Percentiles rank a stretch among this genome's conserved stretches.
phyloP scores from a whole-genome alignment of 64 coral and sea anemone genomes.

The Pocillopora damicornis region DNA sequence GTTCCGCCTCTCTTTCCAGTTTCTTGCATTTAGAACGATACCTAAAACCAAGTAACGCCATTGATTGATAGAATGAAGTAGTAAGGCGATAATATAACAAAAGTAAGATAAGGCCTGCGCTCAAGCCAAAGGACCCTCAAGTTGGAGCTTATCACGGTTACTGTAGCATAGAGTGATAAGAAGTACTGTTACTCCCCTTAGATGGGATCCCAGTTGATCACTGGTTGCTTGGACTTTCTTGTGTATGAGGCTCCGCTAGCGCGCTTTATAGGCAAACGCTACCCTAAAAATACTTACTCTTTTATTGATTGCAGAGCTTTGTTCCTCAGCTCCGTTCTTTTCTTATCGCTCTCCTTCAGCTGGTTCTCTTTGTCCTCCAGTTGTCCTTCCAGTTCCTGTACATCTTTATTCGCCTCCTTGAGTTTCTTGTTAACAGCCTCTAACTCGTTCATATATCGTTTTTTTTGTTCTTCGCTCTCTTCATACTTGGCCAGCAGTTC shows the following conservation, averaged over 20 bases:
- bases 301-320: slow-evolving; percentile 83
- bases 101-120: too few species aligned
- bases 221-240: too few species aligned
- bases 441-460: slow-evolving; percentile 44
- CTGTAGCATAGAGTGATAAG: too few species aligned
- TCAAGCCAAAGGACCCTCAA: too few species aligned
- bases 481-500: slow-evolving; percentile 72
- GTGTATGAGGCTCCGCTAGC: too few species aligned
- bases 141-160: too few species aligned
- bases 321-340: slow-evolving; percentile 81
- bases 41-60: slow-evolving; percentile 19
- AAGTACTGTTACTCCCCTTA: too few species aligned
- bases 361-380: slow-evolving; percentile 80
- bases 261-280: neutral
- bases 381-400: slow-evolving; percentile 56
- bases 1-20: slow-evolving; percentile 80
- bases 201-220: too few species aligned
- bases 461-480: slow-evolving; percentile 71
- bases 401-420: slow-evolving; percentile 55
- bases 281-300: slow-evolving; percentile 67
- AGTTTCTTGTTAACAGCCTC: slow-evolving; percentile 64
- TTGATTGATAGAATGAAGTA: neutral
- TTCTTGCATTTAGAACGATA: slow-evolving; percentile 89
- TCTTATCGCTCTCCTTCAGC: slow-evolving; percentile 86
- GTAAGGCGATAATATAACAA: too few species aligned